Conservation (phyloP, 1,140 invertebrate genomes). For the Drosophila sp. region DNA sequence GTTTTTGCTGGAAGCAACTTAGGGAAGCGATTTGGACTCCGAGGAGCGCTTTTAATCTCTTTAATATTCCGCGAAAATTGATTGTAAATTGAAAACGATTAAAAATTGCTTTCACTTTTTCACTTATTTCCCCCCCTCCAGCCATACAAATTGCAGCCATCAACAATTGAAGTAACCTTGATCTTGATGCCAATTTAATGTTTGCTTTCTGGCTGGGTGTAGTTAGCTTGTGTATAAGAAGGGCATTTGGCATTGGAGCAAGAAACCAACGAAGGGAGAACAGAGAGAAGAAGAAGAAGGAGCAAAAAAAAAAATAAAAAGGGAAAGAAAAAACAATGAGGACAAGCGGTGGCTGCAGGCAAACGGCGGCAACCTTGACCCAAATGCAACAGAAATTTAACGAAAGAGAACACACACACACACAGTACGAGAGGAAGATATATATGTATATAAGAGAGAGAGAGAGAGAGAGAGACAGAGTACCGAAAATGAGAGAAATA, state of each 20-base stretch:
- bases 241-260: conserved; percentile 44
- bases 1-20: no score
- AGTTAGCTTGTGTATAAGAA: neutral
- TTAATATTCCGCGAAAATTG: no score
- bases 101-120: conserved; percentile 8
- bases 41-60: no score
- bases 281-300: neutral
- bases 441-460: neutral
- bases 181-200: conserved; percentile 74
- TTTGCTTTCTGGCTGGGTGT: conserved; percentile 6
- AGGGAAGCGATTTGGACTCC: no score
- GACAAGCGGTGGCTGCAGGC: conserved; percentile 30
- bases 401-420: neutral
- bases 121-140: conserved; percentile 17
- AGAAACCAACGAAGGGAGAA: neutral
- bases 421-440: neutral
- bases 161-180: conserved; percentile 39
- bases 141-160: neutral
- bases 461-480: neutral
- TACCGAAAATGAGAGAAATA: neutral
- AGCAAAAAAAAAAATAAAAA: neutral
- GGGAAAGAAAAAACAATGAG: neutral
- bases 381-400: conserved; percentile 48
- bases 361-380: conserved; percentile 60
- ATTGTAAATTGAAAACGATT: neutral